These are phyloP conservation scores for Tamias sibiricus DNA, from an alignment of 2,113 vertebrate species.

Conservation along the genomic window DNA sequence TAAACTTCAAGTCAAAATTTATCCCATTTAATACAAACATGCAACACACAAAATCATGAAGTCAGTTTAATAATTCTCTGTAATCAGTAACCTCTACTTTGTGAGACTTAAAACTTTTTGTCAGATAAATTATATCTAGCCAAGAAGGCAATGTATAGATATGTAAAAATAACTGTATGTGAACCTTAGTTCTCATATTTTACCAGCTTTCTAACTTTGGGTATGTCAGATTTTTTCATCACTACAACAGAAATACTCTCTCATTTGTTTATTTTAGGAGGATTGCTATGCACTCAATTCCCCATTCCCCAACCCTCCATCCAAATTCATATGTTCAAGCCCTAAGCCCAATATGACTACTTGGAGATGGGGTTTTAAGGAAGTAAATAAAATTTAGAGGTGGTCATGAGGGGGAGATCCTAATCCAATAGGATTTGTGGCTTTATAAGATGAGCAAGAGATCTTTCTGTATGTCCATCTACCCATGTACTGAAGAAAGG, in stretches of 20 bases:
- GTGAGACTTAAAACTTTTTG: not conserved
- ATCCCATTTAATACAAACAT: not conserved
- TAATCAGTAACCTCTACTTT: not conserved
- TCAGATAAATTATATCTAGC: not conserved
- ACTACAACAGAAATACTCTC: not conserved
- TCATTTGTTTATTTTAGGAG: not conserved
- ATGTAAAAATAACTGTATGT: not conserved
- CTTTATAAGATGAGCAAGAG: not conserved
- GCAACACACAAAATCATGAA: not conserved
- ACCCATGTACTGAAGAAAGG: not conserved
- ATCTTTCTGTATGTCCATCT: not conserved
- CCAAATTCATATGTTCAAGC: not conserved
- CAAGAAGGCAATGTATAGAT: not conserved
- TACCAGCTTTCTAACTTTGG: conserved; percentile 22
- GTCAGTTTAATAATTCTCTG: not conserved
- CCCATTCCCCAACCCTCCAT: not conserved
- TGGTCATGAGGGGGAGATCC: not conserved
- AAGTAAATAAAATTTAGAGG: not conserved
- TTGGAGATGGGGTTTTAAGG: not conserved
- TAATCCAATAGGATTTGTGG: not conserved
- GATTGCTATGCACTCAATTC: not conserved
- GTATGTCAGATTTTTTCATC: not conserved
- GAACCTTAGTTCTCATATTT: conserved; percentile 20
- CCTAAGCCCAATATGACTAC: not conserved
- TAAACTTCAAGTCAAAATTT: not conserved